Evolutionary conservation across 2,888 invertebrate genomes (phyloP).

Genomic region (Ectobius pallidus): DNA sequence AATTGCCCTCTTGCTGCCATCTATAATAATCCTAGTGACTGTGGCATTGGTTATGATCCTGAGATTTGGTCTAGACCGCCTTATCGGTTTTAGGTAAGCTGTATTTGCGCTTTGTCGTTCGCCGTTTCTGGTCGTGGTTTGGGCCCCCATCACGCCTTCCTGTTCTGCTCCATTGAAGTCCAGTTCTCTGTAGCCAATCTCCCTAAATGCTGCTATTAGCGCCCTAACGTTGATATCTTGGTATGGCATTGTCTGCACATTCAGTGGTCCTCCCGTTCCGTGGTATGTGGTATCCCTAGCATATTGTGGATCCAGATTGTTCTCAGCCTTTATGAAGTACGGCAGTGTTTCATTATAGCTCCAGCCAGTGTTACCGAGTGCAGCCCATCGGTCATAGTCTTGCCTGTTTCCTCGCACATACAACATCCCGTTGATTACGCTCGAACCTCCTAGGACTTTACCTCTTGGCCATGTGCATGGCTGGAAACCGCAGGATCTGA

Average conservation of each 20-base stretch:
- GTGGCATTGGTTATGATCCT: conserved; percentile 55
- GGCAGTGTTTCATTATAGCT: conserved; percentile 35
- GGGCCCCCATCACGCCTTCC: conserved; percentile 48
- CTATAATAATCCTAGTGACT: conserved; percentile 60
- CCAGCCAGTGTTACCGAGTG: conserved; percentile 46
- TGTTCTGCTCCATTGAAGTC: conserved; percentile 50
- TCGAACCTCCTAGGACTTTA: conserved; percentile 56
- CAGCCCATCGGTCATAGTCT: conserved; percentile 56
- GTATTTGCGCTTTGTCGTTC: conserved; percentile 57
- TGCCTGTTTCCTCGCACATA: conserved; percentile 51
- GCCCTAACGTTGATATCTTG: conserved; percentile 52
- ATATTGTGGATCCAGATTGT: conserved; percentile 31
- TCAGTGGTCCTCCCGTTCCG: conserved; percentile 50
- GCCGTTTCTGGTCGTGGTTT: conserved; percentile 47
- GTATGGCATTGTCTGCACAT: conserved; percentile 54
- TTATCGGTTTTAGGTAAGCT: conserved; percentile 57
- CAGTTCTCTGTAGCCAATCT: conserved; percentile 51
- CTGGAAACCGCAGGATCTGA: conserved; percentile 27
- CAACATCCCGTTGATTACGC: conserved; percentile 58
- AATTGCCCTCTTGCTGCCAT: conserved; percentile 66
- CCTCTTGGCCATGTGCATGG: conserved; percentile 51
- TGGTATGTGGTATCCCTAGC: conserved; percentile 34
- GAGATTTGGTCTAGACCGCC: conserved; percentile 32
- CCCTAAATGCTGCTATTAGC: conserved; percentile 52
- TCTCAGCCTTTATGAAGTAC: conserved; percentile 41